A percentile compares a stretch with the other conserved stretches of the same genome.
These are phyloP conservation scores for Sinhomidia bicolor DNA, from an alignment of 2,888 invertebrate genomes.

Conservation along the genomic window DNA sequence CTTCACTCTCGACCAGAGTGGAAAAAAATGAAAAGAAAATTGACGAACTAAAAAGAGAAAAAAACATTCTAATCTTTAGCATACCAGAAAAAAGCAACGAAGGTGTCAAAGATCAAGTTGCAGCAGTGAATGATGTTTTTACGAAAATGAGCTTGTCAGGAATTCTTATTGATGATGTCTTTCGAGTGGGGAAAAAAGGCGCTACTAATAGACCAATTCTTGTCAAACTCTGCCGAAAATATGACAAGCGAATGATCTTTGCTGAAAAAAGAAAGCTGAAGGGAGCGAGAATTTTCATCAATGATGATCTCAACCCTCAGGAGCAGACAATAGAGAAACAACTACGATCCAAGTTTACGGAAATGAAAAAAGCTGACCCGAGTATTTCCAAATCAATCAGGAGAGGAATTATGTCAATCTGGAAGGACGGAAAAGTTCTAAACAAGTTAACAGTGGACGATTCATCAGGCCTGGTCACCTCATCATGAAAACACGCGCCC, in stretches of 20 bases:
- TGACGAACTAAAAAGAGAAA: background rate
- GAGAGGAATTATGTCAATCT: background rate
- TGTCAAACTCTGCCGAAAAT: background rate
- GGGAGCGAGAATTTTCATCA: conserved; percentile 3
- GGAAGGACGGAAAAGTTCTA: background rate
- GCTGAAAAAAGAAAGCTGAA: conserved; percentile 10
- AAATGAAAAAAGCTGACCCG: background rate
- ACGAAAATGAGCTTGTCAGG: background rate
- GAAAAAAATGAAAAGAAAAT: background rate
- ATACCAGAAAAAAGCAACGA: background rate
- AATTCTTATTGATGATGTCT: background rate
- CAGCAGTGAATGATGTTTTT: background rate
- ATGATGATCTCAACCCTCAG: background rate
- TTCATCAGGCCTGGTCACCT: background rate
- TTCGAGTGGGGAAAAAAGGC: background rate
- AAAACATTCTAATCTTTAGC: conserved; percentile 16
- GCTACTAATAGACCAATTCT: background rate
- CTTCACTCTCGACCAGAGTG: background rate
- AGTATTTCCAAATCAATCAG: background rate
- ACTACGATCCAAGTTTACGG: background rate
- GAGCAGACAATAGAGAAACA: background rate
- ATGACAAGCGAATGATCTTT: conserved; percentile 2
- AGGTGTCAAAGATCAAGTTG: background rate
- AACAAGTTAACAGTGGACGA: conserved; percentile 10
- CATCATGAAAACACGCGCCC: background rate